These are phyloP conservation scores for Aphis gossypii DNA, from an alignment of 1,140 invertebrate species.

Conservation along the genomic window DNA sequence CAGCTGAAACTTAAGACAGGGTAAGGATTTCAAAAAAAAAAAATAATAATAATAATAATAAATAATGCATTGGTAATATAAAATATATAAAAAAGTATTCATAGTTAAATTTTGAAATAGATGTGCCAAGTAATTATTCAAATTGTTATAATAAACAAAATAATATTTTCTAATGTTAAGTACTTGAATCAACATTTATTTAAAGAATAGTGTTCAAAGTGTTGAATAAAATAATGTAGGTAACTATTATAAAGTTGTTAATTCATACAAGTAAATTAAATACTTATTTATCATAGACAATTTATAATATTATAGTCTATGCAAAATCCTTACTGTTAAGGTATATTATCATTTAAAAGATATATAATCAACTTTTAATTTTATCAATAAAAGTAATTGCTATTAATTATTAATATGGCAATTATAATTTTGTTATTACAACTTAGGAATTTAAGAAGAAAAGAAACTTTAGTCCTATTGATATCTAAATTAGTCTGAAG, in stretches of 20 bases:
- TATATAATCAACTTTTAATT: conserved; percentile 2
- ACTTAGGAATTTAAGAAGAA: not conserved
- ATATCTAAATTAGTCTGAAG: not conserved
- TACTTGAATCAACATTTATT: too few relatives aligned
- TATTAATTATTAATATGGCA: not conserved
- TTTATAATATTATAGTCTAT: not conserved
- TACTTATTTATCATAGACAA: not conserved
- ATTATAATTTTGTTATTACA: conserved; percentile 16
- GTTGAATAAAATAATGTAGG: too few relatives aligned
- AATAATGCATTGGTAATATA: not conserved
- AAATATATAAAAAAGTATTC: not conserved
- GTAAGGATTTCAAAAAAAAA: not conserved
- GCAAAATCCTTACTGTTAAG: not conserved
- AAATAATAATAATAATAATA: too few relatives aligned
- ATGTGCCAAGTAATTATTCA: not conserved
- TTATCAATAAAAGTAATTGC: not conserved
- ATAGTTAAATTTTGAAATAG: not conserved
- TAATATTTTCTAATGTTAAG: not conserved
- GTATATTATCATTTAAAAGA: not conserved
- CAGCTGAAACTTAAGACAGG: conserved; percentile 26
- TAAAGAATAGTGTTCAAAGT: not conserved
- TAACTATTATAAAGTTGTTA: not conserved
- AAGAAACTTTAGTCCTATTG: not conserved
- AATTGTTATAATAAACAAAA: not conserved
- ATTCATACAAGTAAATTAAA: not conserved